These are phyloP conservation scores for Argyrosomus japonicus DNA, from an alignment of 2,113 vertebrate genomes.

Conservation along the genomic window DNA sequence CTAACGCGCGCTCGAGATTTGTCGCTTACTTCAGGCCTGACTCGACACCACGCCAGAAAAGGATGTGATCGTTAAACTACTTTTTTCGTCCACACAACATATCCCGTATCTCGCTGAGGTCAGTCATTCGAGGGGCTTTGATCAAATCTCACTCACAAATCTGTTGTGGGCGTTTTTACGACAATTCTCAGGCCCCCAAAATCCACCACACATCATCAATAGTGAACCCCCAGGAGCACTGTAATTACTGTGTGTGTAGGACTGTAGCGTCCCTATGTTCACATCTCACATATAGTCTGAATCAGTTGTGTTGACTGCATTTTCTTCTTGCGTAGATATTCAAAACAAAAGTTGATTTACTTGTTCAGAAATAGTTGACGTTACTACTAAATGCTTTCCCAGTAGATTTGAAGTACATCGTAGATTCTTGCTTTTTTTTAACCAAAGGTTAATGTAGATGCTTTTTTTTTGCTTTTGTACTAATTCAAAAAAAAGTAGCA, in stretches of 20 bases:
- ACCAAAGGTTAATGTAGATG: slow-evolving; percentile 80
- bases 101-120: slow-evolving; percentile 29
- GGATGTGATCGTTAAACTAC: slow-evolving; percentile 8
- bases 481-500: slow-evolving; percentile 90
- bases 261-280: slow-evolving; percentile 35
- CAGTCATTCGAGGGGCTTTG: background rate
- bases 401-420: slow-evolving; percentile 59
- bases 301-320: slow-evolving; percentile 52
- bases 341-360: slow-evolving; percentile 18
- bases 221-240: slow-evolving; percentile 18
- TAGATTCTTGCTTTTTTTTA: slow-evolving; percentile 74
- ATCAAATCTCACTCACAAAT: slow-evolving; percentile 27
- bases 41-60: slow-evolving; percentile 10
- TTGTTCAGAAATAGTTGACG: slow-evolving; percentile 54
- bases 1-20: slow-evolving; percentile 12
- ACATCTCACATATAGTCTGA: slow-evolving; percentile 31
- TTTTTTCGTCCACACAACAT: background rate
- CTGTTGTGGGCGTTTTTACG: slow-evolving; percentile 22
- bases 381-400: slow-evolving; percentile 73
- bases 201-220: slow-evolving; percentile 25
- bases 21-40: slow-evolving; percentile 16
- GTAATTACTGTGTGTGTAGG: slow-evolving; percentile 40
- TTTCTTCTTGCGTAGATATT: slow-evolving; percentile 40
- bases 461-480: slow-evolving; percentile 91
- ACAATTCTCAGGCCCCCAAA: slow-evolving; percentile 21